Base-by-base conservation (phyloP, 2,888 invertebrate genomes). In the Oscheius myriophilus region DNA sequence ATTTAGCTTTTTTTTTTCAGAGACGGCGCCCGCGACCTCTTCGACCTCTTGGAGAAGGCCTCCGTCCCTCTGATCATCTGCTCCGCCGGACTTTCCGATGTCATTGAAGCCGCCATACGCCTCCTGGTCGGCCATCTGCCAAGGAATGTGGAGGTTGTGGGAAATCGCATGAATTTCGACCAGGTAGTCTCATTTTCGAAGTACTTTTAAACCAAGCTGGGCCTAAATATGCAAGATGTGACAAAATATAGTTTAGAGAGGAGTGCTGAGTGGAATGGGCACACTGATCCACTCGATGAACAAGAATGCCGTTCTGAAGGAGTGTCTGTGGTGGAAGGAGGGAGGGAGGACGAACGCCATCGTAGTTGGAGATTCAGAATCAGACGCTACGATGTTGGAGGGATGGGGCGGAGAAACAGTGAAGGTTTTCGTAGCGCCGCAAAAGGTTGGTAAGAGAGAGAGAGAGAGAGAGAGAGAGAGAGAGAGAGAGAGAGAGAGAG, bases 171-270 rank as follows among this genome's bases (percentile, higher is more conserved):
- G 14, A n/a, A 16, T 57, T 39, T 57, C 7, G 9, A 18, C 16
- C 39, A 57, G 23, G 26, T 57, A 14, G 26, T 55, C 14, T 21
- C 16, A 12, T 16, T 11, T 14, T 21, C 18, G 55, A 14, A 14
- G 39, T 16, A 25, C 25, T 23, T 23, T 14, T 55, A 14, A 25
- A n/a, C n/a, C n/a, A n/a, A n/a, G n/a, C n/a, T n/a, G n/a, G n/a
- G n/a, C n/a, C n/a, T n/a, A n/a, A n/a, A n/a, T n/a, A n/a, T n/a
- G n/a, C n/a, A n/a, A n/a, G n/a, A n/a, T n/a, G n/a, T n/a, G n/a
- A n/a, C n/a, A n/a, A n/a, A n/a, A n/a, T n/a, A n/a, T 39, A n/a
- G 12, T 57, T 57, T 39, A 57, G 57, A 21, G 9, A 39, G 57
- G 57, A 57, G 23, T 57, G 39, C 23, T 25, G 12, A 57, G 18